Conservation (phyloP, 2,113 vertebrate genomes). For the Hirundichthys speculiger region DNA sequence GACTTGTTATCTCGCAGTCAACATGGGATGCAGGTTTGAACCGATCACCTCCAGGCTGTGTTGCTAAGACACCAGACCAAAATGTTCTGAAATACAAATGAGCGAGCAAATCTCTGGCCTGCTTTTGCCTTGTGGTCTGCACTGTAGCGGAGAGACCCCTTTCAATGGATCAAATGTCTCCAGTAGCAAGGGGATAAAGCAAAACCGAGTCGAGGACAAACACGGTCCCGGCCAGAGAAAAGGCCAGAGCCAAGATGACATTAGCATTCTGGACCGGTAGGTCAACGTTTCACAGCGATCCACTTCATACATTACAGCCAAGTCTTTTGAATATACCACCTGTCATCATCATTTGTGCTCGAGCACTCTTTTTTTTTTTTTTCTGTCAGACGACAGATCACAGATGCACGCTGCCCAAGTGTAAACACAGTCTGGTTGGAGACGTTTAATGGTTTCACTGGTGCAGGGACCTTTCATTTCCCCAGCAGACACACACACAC, state of each 20-base stretch:
- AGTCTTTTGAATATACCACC: slow-evolving; percentile 2
- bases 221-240: slow-evolving; percentile 22
- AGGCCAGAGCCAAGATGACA: slow-evolving; percentile 29
- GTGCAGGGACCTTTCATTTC: slow-evolving; percentile 39
- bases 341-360: not conserved
- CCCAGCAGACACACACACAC: slow-evolving; percentile 10
- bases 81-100: slow-evolving; percentile 65
- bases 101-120: slow-evolving; percentile 32
- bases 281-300: slow-evolving; percentile 16
- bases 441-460: slow-evolving; percentile 14
- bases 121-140: slow-evolving; percentile 39
- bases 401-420: slow-evolving; percentile 8
- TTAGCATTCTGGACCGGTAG: slow-evolving; percentile 41
- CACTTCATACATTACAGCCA: not conserved
- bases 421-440: slow-evolving; percentile 8
- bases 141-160: slow-evolving; percentile 45
- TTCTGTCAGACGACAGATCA: not conserved
- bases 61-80: slow-evolving; percentile 65
- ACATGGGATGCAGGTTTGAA: slow-evolving; percentile 50
- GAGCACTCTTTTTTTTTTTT: not conserved
- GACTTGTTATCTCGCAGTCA: slow-evolving; percentile 47
- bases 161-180: slow-evolving; percentile 45
- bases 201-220: slow-evolving; percentile 27
- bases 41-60: slow-evolving; percentile 51
- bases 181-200: slow-evolving; percentile 6